Evolutionary conservation across 2,113 vertebrate genomes (phyloP).

Genomic region (Salvelinus fontinalis): DNA sequence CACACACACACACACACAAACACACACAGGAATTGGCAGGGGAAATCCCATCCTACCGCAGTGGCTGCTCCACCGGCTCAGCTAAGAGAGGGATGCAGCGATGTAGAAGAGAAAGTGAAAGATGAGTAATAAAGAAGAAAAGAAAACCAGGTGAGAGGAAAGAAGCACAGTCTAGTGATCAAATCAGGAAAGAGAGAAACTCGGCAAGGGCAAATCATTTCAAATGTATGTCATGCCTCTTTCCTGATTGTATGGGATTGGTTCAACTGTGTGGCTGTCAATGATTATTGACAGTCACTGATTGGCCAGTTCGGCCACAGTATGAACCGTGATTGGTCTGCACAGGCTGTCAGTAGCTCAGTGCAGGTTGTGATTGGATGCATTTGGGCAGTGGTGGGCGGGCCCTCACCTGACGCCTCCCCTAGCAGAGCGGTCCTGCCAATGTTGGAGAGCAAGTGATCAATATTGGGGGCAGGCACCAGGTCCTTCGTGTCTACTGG

Average conservation of each 20-base stretch:
- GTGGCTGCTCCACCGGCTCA: too few species aligned
- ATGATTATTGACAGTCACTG: neutral
- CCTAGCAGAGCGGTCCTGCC: conserved; percentile 85
- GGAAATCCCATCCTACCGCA: too few species aligned
- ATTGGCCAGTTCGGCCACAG: neutral
- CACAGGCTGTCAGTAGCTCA: neutral
- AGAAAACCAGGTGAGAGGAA: conserved; percentile 57
- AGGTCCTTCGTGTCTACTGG: conserved; percentile 91
- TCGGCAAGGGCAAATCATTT: conserved; percentile 26
- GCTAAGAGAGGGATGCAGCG: too few species aligned
- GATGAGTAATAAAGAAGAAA: conserved; percentile 64
- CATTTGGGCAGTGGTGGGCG: neutral
- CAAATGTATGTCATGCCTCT: neutral
- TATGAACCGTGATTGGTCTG: neutral
- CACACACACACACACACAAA: conserved; percentile 6
- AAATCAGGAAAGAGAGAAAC: conserved; percentile 23
- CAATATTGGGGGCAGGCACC: conserved; percentile 93
- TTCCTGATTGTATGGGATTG: neutral
- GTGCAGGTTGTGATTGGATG: neutral
- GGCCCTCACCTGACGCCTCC: conserved; percentile 87
- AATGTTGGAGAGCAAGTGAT: conserved; percentile 97
- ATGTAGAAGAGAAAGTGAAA: conserved; percentile 77
- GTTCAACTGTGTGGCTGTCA: neutral
- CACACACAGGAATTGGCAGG: conserved; percentile 28
- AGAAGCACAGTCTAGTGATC: conserved; percentile 44